These are phyloP conservation scores for Dasyprocta punctata DNA, from an alignment of 2,113 vertebrate genomes.

Conservation along the genomic window DNA sequence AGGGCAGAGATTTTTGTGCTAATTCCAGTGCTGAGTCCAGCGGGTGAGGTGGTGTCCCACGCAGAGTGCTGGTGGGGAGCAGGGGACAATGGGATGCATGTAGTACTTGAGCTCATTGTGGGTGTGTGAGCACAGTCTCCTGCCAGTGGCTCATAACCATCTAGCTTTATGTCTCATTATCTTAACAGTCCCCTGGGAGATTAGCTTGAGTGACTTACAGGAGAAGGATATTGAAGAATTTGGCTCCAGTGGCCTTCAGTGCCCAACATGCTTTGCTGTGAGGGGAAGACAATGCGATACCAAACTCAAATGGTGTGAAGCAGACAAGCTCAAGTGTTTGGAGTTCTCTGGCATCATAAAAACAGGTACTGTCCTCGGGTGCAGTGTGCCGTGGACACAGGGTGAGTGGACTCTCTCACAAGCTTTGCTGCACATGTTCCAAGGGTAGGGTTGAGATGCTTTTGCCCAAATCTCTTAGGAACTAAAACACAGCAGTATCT, in stretches of 20 bases:
- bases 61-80: background rate
- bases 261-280: conserved; percentile 61
- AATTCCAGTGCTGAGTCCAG: background rate
- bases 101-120: background rate
- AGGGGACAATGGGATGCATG: background rate
- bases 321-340: conserved; percentile 11
- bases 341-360: conserved; percentile 60
- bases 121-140: background rate
- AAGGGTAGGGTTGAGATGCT: background rate
- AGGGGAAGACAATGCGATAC: background rate
- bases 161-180: background rate
- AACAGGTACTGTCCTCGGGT: conserved; percentile 48
- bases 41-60: background rate
- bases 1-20: background rate
- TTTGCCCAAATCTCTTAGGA: background rate
- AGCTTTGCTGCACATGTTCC: background rate
- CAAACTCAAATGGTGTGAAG: conserved; percentile 57
- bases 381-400: background rate
- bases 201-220: conserved; percentile 56
- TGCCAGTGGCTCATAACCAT: background rate
- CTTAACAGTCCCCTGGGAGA: conserved; percentile 63
- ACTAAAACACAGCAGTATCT: background rate
- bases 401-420: background rate
- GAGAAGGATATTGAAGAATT: conserved; percentile 64
- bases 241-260: conserved; percentile 58